These are phyloP conservation scores for Grallaria varia DNA, from an alignment of 2,113 vertebrate species.

Conservation along the genomic window DNA sequence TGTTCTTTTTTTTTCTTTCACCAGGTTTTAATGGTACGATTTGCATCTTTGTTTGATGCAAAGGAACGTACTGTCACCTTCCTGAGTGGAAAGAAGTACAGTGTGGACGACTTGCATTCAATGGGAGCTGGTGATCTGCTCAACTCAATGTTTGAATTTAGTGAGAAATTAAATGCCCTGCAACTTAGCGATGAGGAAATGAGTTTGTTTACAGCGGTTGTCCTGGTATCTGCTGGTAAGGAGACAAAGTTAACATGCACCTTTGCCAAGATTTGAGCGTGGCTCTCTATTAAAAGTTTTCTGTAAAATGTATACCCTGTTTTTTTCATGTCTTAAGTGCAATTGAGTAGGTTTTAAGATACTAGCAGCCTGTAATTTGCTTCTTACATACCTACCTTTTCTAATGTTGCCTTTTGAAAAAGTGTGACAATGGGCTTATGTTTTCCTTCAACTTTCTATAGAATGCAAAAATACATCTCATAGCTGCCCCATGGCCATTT, in stretches of 20 bases:
- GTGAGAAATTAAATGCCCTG: conserved; percentile 91
- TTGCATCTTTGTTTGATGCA: conserved; percentile 91
- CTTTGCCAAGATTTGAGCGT: neutral
- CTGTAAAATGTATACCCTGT: neutral
- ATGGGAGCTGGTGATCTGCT: conserved; percentile 95
- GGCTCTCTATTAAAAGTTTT: neutral
- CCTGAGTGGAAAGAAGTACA: conserved; percentile 91
- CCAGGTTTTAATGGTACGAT: conserved; percentile 96
- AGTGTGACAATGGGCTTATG: neutral
- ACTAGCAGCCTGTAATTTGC: neutral
- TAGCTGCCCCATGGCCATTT: neutral
- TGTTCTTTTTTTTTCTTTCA: neutral
- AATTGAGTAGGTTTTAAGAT: neutral
- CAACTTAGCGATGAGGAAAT: conserved; percentile 91
- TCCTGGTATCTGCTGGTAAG: conserved; percentile 97
- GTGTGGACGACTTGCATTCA: conserved; percentile 85
- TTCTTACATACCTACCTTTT: neutral
- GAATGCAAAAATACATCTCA: neutral
- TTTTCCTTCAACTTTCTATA: neutral
- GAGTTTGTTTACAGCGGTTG: conserved; percentile 95
- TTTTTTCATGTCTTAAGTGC: neutral
- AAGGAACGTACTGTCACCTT: conserved; percentile 93
- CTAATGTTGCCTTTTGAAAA: neutral
- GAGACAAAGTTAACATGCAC: neutral
- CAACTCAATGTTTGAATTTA: conserved; percentile 97